A percentile compares a stretch with the other conserved stretches of the same genome.
Conservation (phyloP, 2,888 invertebrate species). For the Luffia ferchaultella region DNA sequence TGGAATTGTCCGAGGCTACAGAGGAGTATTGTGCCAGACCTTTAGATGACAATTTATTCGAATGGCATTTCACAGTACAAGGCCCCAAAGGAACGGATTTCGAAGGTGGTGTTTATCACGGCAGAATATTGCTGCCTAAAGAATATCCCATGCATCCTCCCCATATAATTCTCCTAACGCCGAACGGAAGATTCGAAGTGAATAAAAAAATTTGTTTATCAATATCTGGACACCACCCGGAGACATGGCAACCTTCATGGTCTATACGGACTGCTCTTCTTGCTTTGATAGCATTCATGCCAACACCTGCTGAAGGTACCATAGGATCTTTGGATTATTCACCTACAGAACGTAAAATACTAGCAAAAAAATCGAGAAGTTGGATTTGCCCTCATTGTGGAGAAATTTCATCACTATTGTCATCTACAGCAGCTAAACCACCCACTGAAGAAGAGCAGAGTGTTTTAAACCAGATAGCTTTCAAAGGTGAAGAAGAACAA, state of each 20-base stretch:
- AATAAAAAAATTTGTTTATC: slow-evolving; percentile 95
- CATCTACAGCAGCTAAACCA: slow-evolving; percentile 53
- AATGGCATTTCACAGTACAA: slow-evolving; percentile 96
- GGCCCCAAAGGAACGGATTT: slow-evolving; percentile 91
- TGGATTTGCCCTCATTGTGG: slow-evolving; percentile 54
- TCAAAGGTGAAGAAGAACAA: slow-evolving; percentile 57
- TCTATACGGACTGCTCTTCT: slow-evolving; percentile 92
- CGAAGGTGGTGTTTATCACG: slow-evolving; percentile 91
- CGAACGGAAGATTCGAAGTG: slow-evolving; percentile 92
- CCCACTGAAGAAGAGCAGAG: slow-evolving; percentile 56
- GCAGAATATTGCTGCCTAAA: slow-evolving; percentile 87
- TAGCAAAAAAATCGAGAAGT: slow-evolving; percentile 76
- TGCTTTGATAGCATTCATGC: slow-evolving; percentile 95
- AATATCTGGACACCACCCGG: slow-evolving; percentile 96
- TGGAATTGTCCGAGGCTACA: slow-evolving; percentile 84
- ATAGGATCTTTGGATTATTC: slow-evolving; percentile 92
- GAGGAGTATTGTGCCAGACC: slow-evolving; percentile 92
- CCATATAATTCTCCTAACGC: slow-evolving; percentile 90
- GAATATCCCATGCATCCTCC: slow-evolving; percentile 99
- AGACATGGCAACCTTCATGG: slow-evolving; percentile 98
- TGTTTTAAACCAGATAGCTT: slow-evolving; percentile 55
- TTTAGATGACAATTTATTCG: slow-evolving; percentile 93
- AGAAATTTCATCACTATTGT: slow-evolving; percentile 40
- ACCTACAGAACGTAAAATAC: slow-evolving; percentile 78
- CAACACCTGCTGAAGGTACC: slow-evolving; percentile 87